Evolutionary conservation across 2,888 invertebrate species (phyloP).

Genomic region (Scaeva pyrastri): DNA sequence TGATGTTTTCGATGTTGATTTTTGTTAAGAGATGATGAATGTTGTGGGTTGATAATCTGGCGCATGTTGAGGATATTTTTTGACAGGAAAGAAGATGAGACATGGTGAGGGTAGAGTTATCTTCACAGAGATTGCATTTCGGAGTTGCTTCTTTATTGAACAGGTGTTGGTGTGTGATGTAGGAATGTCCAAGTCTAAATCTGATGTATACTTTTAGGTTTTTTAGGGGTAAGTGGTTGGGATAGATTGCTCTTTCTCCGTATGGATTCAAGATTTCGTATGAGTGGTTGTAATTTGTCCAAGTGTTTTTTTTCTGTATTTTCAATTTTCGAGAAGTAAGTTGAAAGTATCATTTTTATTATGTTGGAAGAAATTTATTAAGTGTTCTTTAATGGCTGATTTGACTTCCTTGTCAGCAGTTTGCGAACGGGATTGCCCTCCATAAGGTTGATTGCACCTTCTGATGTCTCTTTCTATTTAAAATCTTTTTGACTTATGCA

Average conservation of each 20-base stretch:
- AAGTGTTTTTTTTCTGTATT: conserved; percentile 5
- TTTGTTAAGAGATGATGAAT: neutral
- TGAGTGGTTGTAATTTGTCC: conserved; percentile 10
- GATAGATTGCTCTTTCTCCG: conserved; percentile 26
- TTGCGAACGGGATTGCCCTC: conserved; percentile 3
- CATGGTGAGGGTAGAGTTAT: conserved; percentile 16
- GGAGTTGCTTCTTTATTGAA: conserved; percentile 4
- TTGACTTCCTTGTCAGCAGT: neutral
- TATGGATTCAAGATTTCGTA: neutral
- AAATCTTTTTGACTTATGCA: conserved; percentile 3
- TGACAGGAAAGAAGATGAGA: conserved; percentile 20
- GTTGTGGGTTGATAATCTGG: neutral
- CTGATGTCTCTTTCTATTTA: conserved; percentile 4
- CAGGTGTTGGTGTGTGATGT: conserved; percentile 40
- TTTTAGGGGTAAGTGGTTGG: neutral
- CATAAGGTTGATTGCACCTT: conserved; percentile 27
- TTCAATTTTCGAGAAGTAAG: conserved; percentile 9
- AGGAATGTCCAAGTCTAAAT: conserved; percentile 30
- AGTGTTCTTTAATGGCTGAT: too few relatives aligned
- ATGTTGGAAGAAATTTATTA: too few relatives aligned
- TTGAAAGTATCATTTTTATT: too few relatives aligned
- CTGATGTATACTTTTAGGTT: conserved; percentile 23
- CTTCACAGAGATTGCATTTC: conserved; percentile 23
- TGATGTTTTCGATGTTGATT: neutral
- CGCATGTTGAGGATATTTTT: conserved; percentile 13